phyloP scores from a whole-genome alignment of 2,113 vertebrate species.

The Osmerus mordax region DNA sequence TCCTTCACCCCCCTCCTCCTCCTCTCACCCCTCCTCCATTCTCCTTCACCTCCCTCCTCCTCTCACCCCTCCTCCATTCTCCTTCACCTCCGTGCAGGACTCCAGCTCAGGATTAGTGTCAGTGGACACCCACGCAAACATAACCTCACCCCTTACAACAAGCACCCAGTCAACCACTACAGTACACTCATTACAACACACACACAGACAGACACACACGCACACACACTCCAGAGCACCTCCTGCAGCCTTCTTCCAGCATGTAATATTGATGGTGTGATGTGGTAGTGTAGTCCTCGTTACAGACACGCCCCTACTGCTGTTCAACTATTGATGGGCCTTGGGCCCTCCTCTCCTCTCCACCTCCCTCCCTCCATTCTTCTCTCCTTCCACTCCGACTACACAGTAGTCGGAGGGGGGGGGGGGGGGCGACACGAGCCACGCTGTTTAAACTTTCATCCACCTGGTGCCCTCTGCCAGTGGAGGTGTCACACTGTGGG shows the following conservation, averaged over 20 bases:
- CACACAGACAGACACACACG: conserved; percentile 6
- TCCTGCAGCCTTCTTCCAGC: conserved; percentile 49
- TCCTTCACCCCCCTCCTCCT: no score
- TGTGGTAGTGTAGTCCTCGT: conserved; percentile 65
- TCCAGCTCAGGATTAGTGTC: background rate
- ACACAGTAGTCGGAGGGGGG: conserved; percentile 6
- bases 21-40: no score
- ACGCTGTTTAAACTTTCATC: conserved; percentile 7
- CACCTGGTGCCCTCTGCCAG: background rate
- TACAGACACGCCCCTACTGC: conserved; percentile 61
- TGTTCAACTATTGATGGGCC: conserved; percentile 75
- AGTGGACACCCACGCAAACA: background rate
- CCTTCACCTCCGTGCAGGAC: background rate
- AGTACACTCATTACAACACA: background rate
- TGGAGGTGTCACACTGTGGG: background rate
- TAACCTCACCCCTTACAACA: background rate
- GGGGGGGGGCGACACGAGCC: background rate
- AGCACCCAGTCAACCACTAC: background rate
- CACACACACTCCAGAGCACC: conserved; percentile 30
- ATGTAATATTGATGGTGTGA: conserved; percentile 75
- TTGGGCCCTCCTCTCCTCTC: conserved; percentile 43
- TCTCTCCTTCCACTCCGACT: background rate
- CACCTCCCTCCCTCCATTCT: background rate
- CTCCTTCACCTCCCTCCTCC: no score
- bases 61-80: background rate